Percentiles rank a stretch among this genome's conserved stretches.
Evolutionary conservation across 2,888 invertebrate species (phyloP).

Genomic region (Pseudococcus viburni): DNA sequence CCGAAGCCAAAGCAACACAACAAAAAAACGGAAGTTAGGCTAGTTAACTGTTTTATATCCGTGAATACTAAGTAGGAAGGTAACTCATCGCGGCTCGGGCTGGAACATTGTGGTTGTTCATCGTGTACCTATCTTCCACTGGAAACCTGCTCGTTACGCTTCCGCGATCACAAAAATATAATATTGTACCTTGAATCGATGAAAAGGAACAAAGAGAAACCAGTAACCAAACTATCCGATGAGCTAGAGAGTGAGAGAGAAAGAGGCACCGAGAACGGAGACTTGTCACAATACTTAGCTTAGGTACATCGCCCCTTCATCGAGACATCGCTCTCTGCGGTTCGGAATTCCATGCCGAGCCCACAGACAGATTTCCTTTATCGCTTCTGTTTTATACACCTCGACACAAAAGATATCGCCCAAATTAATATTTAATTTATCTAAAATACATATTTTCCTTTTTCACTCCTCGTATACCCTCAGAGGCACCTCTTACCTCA

Average conservation of each 20-base stretch:
- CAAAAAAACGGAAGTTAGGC: conserved; percentile 66
- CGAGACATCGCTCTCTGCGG: conserved; percentile 20
- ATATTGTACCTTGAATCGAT: conserved; percentile 66
- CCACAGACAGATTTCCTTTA: conserved; percentile 9
- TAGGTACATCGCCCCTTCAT: background rate
- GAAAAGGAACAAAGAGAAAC: conserved; percentile 62
- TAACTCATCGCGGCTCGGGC: conserved; percentile 37
- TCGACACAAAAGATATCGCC: conserved; percentile 6
- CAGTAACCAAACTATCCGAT: conserved; percentile 37
- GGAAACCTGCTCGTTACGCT: conserved; percentile 62
- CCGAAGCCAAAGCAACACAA: conserved; percentile 44
- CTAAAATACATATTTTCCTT: background rate
- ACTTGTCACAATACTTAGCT: conserved; percentile 39
- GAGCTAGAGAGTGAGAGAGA: conserved; percentile 6
- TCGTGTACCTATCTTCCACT: conserved; percentile 57
- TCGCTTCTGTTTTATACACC: conserved; percentile 20
- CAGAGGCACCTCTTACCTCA: too few species aligned
- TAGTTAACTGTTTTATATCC: conserved; percentile 66
- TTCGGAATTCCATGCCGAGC: conserved; percentile 33
- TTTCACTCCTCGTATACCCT: background rate
- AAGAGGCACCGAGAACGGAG: background rate
- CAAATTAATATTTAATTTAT: conserved; percentile 41
- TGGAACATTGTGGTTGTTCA: conserved; percentile 62
- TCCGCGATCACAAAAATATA: conserved; percentile 63
- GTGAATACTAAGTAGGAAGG: conserved; percentile 65